Evolutionary conservation across 2,888 invertebrate genomes (phyloP).

Genomic region (Metopia argyrocephala): DNA sequence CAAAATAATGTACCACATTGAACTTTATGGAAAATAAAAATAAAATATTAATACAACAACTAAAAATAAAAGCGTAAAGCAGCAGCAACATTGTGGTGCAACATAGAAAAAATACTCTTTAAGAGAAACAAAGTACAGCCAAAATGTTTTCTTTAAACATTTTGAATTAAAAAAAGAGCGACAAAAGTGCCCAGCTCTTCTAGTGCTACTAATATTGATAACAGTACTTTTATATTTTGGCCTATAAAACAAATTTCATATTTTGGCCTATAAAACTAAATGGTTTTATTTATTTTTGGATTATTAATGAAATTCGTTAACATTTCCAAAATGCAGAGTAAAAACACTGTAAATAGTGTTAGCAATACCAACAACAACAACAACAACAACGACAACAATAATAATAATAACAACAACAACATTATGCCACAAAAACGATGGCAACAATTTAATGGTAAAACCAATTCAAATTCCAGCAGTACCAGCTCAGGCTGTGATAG

Average conservation of each 20-base stretch:
- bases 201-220: too few species aligned
- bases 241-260: too few species aligned
- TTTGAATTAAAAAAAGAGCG: constrained; percentile 3
- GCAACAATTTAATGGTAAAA: constrained; percentile 49
- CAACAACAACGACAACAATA: constrained; percentile 52
- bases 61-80: constrained; percentile 35
- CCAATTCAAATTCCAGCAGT: constrained; percentile 71
- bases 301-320: constrained; percentile 78
- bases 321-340: constrained; percentile 76
- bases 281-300: constrained; percentile 78
- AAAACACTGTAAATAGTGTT: constrained; percentile 68
- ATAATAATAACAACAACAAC: constrained; percentile 61
- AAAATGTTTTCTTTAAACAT: constrained; percentile 22
- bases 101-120: background rate
- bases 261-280: constrained; percentile 71
- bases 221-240: too few species aligned
- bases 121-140: background rate
- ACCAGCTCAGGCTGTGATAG: constrained; percentile 75
- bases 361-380: constrained; percentile 59
- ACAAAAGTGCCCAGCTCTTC: too few species aligned
- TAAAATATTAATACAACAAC: constrained; percentile 13
- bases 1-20: constrained; percentile 26
- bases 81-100: constrained; percentile 40
- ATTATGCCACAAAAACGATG: constrained; percentile 61
- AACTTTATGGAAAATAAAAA: constrained; percentile 17